Evolutionary conservation across 2,113 vertebrate genomes (phyloP), one percentile per base, ranked within the genome.

Genomic region (Pelecanoides urinatrix): DNA sequence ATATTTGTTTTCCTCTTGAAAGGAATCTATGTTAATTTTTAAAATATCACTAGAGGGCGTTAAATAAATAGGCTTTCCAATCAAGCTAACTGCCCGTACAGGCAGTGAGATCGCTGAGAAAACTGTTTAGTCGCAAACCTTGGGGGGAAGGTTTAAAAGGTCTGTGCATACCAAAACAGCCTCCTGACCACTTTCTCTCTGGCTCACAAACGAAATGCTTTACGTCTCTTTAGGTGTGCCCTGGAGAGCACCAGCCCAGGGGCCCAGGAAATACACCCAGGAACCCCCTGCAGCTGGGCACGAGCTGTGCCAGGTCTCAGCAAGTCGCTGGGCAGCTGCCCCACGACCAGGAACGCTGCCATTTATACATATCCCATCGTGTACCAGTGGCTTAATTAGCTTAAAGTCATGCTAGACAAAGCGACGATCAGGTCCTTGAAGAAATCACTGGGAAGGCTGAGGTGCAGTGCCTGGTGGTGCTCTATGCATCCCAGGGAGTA

Each of bases 11-110:
- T 88, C 29, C 38, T 74, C 72, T 6, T 42, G 62, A 86, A 92
- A 88, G 12, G 36, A 83, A 70, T 44, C 15, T 18, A 18, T 6
- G 18, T 55, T 62, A 58, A 47, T 71, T 83, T 82, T 80, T 40
- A 66, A 61, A 53, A 62, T 50, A 53, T 90, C 95, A 78, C 95
- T 95, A 96, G 92, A 94, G 92, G 88, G 92, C 80, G 88, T 67
- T 91, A 84, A 81, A 85, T 25, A 78, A 79, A 78, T 34, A 21
- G 21, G 44, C 68, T 84, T 45, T 73, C 34, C 42, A 55, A 29
- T 36, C 7, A 38, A 71, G 32, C 32, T 22, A n/a, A 42, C 10
- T 34, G 65, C 56, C 38, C 29, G 62, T 1, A 22, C 8, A 20
- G 27, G 44, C 45, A 66, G 34, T 0, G 32, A 68, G 52, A 49